phyloP scores from a whole-genome alignment of 2,113 vertebrate species.

The Cryptotis parvus region DNA sequence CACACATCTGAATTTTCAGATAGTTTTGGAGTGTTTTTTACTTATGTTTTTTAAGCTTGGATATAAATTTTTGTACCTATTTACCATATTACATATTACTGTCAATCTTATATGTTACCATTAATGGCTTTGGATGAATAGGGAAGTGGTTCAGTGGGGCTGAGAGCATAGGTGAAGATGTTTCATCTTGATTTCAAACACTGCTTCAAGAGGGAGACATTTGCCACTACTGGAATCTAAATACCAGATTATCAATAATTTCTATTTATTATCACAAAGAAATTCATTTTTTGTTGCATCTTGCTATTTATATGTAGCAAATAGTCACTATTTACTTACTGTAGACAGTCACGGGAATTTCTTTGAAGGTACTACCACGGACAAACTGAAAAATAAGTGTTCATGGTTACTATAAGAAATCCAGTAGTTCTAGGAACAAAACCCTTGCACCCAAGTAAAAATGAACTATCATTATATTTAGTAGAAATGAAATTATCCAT shows the following conservation, averaged over 20 bases:
- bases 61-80: neutral
- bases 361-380: conserved; percentile 93
- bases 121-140: neutral
- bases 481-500: neutral
- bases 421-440: neutral
- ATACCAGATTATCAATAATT: conserved; percentile 77
- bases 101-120: neutral
- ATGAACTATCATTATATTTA: neutral
- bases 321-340: conserved; percentile 90
- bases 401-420: conserved; percentile 53
- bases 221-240: conserved; percentile 17
- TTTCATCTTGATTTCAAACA: neutral
- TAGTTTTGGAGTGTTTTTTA: neutral
- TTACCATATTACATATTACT: neutral
- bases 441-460: neutral
- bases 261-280: conserved; percentile 41
- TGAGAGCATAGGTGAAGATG: neutral
- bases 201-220: neutral
- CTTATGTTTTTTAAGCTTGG: neutral
- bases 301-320: conserved; percentile 44
- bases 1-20: neutral
- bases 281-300: neutral
- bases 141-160: neutral
- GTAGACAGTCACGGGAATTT: conserved; percentile 94
- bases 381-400: conserved; percentile 89